Base-by-base conservation (phyloP, 2,797 vertebrate genomes). In the Scolopax rusticola region DNA sequence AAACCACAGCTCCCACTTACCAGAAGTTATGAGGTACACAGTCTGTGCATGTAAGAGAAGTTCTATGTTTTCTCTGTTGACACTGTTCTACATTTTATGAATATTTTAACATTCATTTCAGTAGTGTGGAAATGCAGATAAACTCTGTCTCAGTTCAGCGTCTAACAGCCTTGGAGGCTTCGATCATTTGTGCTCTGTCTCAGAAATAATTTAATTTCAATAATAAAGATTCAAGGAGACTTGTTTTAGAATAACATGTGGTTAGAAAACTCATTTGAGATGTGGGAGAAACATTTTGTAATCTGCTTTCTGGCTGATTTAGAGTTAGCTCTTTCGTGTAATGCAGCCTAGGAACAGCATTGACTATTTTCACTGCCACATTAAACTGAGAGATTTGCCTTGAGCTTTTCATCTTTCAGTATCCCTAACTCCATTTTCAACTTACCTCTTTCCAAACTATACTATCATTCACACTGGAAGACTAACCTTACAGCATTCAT, bases 21-120 rank as follows among this genome's bases (percentile, higher is more conserved):
- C 77, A 90, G 86, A 89, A 94, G 48, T 65, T 92, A 88, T 25
- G 60, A 87, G 75, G 47, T 87, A 90, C 54, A 73, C 41, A 84
- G 48, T 54, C 69, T 79, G 85, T 5, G 1, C 70, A 71, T 91
- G 53, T 92, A 88, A 85, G 56, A 89, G 69, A 47, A 43, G 38
- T 78, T 91, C 90, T 80, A 40, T 33, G 75, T 76, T 89, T 94
- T 53, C 67, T 67, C 70, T 67, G 24, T 84, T 90, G 75, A 77
- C 71, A 76, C 43, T 76, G 8, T 89, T 90, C 47, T 79, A 74
- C 51, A 59, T 43, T 94, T 87, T 56, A 94, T 94, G 71, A 94
- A 89, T 94, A 96, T 84, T 95, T 95, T 89, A 95, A 74, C 25
- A 60, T 86, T 81, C 59, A 67, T 76, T 94, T 15, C 43, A 63